phyloP scores from a whole-genome alignment of 2,888 invertebrate species.

The Piscicola geometra region DNA sequence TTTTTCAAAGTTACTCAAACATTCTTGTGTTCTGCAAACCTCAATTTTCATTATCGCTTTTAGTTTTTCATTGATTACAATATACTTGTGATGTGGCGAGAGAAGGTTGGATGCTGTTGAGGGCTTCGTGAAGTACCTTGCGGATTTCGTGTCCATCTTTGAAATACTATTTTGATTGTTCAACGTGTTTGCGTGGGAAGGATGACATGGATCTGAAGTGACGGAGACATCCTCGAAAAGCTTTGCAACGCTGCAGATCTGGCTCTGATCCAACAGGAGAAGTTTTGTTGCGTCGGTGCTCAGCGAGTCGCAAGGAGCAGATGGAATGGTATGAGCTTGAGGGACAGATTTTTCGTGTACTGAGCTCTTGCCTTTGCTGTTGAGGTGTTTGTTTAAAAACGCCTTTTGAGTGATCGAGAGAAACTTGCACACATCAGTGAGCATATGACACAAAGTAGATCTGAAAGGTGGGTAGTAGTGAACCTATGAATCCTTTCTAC shows the following conservation, averaged over 20 bases:
- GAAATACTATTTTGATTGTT: no score
- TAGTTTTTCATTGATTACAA: neutral
- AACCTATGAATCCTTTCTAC: neutral
- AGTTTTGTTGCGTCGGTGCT: neutral
- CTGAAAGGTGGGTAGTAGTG: neutral
- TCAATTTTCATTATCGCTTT: neutral
- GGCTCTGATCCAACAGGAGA: neutral
- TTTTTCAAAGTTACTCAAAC: no score
- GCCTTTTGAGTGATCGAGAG: neutral
- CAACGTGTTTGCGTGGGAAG: no score
- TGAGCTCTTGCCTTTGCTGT: neutral
- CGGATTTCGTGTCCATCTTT: no score
- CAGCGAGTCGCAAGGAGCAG: neutral
- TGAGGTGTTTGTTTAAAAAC: neutral
- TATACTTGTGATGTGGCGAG: neutral
- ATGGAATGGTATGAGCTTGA: neutral
- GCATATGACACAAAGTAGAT: neutral
- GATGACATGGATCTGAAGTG: no score
- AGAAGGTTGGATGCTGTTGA: neutral
- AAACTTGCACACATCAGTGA: neutral
- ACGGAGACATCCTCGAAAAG: neutral
- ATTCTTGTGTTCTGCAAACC: neutral
- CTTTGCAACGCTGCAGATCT: neutral
- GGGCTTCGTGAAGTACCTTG: no score
- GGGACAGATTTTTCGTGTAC: neutral